Base-by-base conservation (phyloP, 2,797 vertebrate genomes). In the Enteromius unitaeniatus region DNA sequence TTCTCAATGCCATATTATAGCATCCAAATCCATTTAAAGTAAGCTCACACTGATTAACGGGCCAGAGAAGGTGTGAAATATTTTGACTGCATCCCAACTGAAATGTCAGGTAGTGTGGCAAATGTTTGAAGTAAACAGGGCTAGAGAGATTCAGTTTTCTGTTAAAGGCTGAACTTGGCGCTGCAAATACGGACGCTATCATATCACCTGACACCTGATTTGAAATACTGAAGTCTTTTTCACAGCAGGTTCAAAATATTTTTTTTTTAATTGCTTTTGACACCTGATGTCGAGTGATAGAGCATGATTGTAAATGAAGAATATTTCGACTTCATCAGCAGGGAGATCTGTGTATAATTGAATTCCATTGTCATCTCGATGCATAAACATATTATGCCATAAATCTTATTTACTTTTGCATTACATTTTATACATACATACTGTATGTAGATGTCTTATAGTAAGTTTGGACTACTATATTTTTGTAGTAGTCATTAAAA, bases 1-100 rank as follows among this genome's bases (percentile, higher is more conserved):
- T 8, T 42, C 37, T 34, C 49, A 80, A 83, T 58, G 70, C n/a
- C 37, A 1, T 60, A 40, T 65, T 23, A 64, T 67, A 77, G 73
- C 74, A 60, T 51, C 65, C 53, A 45, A 81, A 79, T 83, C 81
- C 76, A 74, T 72, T 80, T 85, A 60, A 86, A 87, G 82, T 31
- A 58, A 88, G 79, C 81, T 80, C 65, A 75, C 74, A 80, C 89
- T 91, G 86, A 91, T 93, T 91, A 89, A 60, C 84, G 90, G 89
- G 86, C 87, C 62, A 86, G 75, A 76, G 19, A 76, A 85, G 73
- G 85, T 86, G 89, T 72, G 89, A 83, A 86, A 86, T 86, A 77
- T 85, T 83, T 81, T 19, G 19, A 62, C 55, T 77, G 17, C 37
- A 10, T 47, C 58, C 10, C 21, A 69, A 28, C 67, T 67, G 47